Conservation (phyloP, 2,113 vertebrate genomes). For the Gobiocypris rarus region DNA sequence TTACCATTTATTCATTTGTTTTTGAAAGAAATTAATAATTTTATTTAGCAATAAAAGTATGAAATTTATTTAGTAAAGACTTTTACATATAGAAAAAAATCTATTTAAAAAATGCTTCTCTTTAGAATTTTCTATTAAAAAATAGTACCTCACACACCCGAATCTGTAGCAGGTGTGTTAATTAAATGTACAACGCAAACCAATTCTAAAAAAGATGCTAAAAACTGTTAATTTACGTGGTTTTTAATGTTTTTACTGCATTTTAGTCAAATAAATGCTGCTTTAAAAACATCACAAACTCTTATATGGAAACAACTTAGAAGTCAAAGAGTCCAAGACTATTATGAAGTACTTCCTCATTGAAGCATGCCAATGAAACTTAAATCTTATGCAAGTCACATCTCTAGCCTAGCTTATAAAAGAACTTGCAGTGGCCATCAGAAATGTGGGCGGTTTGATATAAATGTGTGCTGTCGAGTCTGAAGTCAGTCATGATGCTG, state of each 20-base stretch:
- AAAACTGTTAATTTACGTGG: background rate
- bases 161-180: no score
- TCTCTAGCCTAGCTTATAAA: constrained; percentile 3
- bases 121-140: no score
- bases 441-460: constrained; percentile 30
- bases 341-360: no score
- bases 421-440: background rate
- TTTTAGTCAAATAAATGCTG: background rate
- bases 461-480: constrained; percentile 42
- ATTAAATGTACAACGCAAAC: no score
- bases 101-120: no score
- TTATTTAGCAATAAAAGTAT: background rate
- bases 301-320: no score
- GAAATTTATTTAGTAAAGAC: no score
- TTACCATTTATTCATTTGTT: no score
- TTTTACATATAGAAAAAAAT: no score
- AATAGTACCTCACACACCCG: no score
- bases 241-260: background rate
- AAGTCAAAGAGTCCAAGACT: no score
- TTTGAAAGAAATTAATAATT: background rate
- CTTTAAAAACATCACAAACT: background rate
- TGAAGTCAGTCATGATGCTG: constrained; percentile 36
- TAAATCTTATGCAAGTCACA: constrained; percentile 31
- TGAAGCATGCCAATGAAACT: background rate
- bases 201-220: background rate